Conservation (phyloP, 1,140 invertebrate species). For the Drosophila pseudoananassae region DNA sequence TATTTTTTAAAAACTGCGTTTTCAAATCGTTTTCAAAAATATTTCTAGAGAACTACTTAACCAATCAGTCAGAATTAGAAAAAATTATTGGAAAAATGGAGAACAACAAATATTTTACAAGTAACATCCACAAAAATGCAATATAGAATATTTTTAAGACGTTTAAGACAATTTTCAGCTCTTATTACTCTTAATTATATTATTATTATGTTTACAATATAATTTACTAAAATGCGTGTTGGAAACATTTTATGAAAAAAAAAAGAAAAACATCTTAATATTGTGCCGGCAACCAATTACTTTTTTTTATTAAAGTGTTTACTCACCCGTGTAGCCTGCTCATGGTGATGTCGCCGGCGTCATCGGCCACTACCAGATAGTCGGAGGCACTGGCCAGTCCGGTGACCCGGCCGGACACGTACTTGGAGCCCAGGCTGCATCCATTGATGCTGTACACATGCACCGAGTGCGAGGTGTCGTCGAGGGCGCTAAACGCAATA, state of each 20-base stretch:
- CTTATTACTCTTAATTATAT: no score
- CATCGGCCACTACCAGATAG: conserved; percentile 85
- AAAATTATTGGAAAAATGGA: no score
- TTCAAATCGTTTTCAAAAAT: no score
- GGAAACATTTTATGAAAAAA: not conserved
- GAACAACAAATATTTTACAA: no score
- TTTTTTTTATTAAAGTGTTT: not conserved
- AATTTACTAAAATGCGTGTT: not conserved
- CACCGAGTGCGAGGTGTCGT: conserved; percentile 85
- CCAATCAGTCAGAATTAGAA: no score
- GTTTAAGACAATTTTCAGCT: no score
- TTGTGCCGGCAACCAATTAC: not conserved
- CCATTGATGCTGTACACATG: conserved; percentile 88
- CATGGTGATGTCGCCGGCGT: conserved; percentile 87
- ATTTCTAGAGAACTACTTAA: no score
- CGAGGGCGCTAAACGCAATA: conserved; percentile 81
- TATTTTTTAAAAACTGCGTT: no score
- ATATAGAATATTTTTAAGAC: no score
- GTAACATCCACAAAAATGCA: no score
- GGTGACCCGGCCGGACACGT: conserved; percentile 85
- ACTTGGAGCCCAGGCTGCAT: conserved; percentile 85
- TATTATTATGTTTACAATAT: not conserved
- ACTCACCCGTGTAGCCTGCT: conserved; percentile 84
- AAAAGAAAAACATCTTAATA: not conserved
- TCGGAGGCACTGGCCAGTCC: conserved; percentile 85